Evolutionary conservation across 2,113 vertebrate species (phyloP), one percentile per base, ranked within the genome.

Genomic region (Balaenoptera acutorostrata): DNA sequence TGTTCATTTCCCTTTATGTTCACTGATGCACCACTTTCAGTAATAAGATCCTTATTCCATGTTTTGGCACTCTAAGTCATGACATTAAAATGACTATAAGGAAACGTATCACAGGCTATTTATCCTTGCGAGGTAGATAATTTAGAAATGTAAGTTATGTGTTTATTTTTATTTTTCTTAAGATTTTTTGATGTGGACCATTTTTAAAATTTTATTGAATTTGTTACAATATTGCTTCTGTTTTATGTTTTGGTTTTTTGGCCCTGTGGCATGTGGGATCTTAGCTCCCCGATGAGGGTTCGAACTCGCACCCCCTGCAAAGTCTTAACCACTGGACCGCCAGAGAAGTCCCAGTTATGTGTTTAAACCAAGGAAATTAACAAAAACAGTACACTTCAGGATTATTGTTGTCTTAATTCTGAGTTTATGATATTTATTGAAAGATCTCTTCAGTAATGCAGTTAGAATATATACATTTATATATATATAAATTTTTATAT

Each of bases 61-160:
- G 90, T 68, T 94, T 96, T 71, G 27, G 49, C 82, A 15, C 74
- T 98, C 41, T 95, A 93, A 89, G 72, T 49, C 29, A 64, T 80
- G 52, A 96, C 94, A 69, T 91, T 96, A 84, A 95, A 98, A 94
- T 93, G 83, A 83, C 84, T 84, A 21, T 17, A 93, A 90, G 44
- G 21, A 83, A 97, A 0, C 21, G 13, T 78, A 80, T 95, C 75
- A 77, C 36, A 90, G 6, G 81, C 44, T 91, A 36, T 95, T 71
- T 89, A 75, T 77, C 92, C 95, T 66, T 88, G 25, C 95, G 59
- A 90, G n/a, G 1, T 82, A 3, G 31, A 68, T 86, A 74, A 72
- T 96, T 72, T 97, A 95, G 6, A 72, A 84, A 44, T 27, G 3
- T 31, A 2, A 82, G n/a, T 78, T 92, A 61, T n/a, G n/a, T 92